phyloP scores from a whole-genome alignment of 2,113 vertebrate species.

The Pachycephala philippinensis region DNA sequence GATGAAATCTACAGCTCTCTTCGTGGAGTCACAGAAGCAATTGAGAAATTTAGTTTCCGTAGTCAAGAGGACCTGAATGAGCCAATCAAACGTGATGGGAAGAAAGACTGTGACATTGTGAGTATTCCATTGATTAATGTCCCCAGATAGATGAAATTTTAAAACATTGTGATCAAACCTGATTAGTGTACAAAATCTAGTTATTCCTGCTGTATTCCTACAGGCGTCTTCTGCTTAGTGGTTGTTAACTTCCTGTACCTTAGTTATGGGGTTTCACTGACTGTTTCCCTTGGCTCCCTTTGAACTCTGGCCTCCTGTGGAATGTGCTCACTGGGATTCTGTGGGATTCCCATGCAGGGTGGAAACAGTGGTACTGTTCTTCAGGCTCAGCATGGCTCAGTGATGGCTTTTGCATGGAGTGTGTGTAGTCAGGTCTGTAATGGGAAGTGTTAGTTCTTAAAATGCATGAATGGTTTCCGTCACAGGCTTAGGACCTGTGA shows the following conservation, averaged over 20 bases:
- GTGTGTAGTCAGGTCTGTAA: not conserved
- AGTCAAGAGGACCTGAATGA: constrained; percentile 98
- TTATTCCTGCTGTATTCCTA: not conserved
- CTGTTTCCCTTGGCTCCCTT: not conserved
- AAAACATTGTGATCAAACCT: not conserved
- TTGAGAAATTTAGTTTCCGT: constrained; percentile 97
- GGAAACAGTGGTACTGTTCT: not conserved
- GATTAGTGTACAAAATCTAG: not conserved
- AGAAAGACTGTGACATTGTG: constrained; percentile 89
- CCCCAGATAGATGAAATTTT: not conserved
- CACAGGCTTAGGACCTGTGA: not conserved
- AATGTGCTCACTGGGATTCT: not conserved
- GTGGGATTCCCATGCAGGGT: not conserved
- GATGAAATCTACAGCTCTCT: constrained; percentile 99
- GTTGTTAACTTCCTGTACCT: not conserved
- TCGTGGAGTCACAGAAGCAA: constrained; percentile 96
- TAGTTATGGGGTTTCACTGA: not conserved
- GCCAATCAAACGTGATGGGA: constrained; percentile 88
- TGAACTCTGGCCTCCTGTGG: not conserved
- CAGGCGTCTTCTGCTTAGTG: not conserved
- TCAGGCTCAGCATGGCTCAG: not conserved
- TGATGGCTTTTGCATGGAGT: not conserved
- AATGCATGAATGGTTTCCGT: not conserved
- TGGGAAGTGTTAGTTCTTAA: not conserved
- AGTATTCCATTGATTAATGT: constrained; percentile 23